Conservation (phyloP, 2,888 invertebrate genomes). For the Cosmia trapezina region DNA sequence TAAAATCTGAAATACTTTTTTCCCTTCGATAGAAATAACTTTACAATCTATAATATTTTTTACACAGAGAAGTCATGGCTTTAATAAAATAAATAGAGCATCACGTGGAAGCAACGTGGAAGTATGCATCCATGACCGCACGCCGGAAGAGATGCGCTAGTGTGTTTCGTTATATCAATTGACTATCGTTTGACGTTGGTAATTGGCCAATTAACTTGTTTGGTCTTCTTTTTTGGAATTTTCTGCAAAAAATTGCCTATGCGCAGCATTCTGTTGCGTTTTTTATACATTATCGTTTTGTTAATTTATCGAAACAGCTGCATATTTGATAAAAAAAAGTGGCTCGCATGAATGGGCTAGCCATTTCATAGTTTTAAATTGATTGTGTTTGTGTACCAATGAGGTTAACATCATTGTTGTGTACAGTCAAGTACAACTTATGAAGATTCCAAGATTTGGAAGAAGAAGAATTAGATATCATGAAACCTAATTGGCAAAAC, state of each 20-base stretch:
- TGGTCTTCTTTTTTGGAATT: background rate
- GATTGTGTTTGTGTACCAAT: too few relatives aligned
- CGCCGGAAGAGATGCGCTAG: constrained; percentile 16
- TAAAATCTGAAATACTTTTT: background rate
- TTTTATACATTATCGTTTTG: background rate
- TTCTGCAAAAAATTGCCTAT: background rate
- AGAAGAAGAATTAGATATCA: background rate
- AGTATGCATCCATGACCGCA: constrained; percentile 27
- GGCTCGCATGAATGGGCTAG: background rate
- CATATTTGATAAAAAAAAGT: background rate
- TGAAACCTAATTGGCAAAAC: background rate
- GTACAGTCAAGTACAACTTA: too few relatives aligned
- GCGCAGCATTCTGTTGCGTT: too few relatives aligned
- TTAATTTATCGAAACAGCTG: background rate
- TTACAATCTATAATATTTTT: background rate
- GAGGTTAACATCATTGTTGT: too few relatives aligned
- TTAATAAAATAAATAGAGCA: constrained; percentile 54
- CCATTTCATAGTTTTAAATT: background rate
- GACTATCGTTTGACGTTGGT: background rate
- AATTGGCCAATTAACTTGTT: constrained; percentile 16
- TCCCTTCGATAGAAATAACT: background rate
- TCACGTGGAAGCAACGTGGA: constrained; percentile 11
- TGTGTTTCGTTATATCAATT: constrained; percentile 16
- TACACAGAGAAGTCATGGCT: constrained; percentile 15
- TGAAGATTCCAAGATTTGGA: background rate